Conservation (phyloP, 2,113 vertebrate genomes). For the Leptocoma aspasia region DNA sequence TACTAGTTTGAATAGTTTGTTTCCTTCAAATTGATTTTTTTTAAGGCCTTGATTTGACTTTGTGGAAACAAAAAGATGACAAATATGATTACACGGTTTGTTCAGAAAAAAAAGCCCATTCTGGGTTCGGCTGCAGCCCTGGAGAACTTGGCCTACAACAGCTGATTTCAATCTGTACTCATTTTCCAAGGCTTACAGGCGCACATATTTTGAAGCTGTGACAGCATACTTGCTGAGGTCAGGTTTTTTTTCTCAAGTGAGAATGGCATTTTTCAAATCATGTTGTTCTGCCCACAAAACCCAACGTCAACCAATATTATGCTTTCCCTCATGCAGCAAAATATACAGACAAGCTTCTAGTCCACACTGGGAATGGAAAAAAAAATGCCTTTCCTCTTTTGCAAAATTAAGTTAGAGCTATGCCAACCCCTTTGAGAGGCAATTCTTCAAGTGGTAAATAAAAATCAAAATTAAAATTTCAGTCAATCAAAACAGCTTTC, state of each 20-base stretch:
- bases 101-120: not conserved
- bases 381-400: not conserved
- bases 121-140: accelerated
- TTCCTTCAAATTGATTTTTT: not conserved
- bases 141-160: not conserved
- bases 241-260: not conserved
- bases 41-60: not conserved
- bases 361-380: not conserved
- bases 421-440: not conserved
- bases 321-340: not conserved
- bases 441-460: not conserved
- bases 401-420: not conserved
- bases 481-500: not conserved
- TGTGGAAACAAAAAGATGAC: not conserved
- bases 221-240: not conserved
- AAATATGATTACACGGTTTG: not conserved
- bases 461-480: not conserved
- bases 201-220: not conserved
- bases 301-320: not conserved
- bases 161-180: not conserved
- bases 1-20: not conserved
- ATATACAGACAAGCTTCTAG: not conserved
- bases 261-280: constrained; percentile 10
- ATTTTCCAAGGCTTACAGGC: not conserved
- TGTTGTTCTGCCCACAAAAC: not conserved